Conservation (phyloP, 2,797 vertebrate genomes). For the Coreius guichenoti region DNA sequence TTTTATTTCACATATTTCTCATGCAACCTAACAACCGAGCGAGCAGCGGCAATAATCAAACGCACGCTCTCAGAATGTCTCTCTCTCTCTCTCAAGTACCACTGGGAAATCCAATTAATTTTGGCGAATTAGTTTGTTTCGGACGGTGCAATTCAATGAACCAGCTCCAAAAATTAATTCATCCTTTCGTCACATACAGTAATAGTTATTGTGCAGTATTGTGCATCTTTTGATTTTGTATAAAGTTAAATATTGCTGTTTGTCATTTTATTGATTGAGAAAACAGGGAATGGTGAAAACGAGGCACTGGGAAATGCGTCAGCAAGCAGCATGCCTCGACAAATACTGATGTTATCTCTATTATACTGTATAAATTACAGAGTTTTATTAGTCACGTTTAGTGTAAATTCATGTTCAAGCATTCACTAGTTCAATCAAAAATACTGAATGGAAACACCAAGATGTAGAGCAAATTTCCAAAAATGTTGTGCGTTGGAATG, state of each 20-base stretch:
- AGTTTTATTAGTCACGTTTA: not conserved
- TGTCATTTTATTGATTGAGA: too few species aligned
- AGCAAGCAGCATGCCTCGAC: too few species aligned
- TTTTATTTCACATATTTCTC: conserved; percentile 24
- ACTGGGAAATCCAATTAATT: conserved; percentile 17
- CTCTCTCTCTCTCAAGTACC: not conserved
- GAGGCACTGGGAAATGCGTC: too few species aligned
- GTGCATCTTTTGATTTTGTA: too few species aligned
- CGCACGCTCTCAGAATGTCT: not conserved
- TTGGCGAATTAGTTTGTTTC: not conserved
- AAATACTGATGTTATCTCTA: too few species aligned
- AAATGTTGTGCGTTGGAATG: too few species aligned
- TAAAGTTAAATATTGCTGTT: too few species aligned
- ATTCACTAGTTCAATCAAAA: not conserved
- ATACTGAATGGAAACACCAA: not conserved
- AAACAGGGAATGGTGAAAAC: too few species aligned
- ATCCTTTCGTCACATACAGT: not conserved
- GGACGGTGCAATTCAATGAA: conserved; percentile 10
- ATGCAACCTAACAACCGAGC: not conserved
- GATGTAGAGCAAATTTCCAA: too few species aligned
- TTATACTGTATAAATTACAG: too few species aligned
- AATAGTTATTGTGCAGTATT: not conserved
- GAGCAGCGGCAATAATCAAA: conserved; percentile 27
- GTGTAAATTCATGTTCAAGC: not conserved
- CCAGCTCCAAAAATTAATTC: not conserved